Percentiles rank a stretch among this genome's conserved stretches.
phyloP scores from a whole-genome alignment of 1,140 invertebrate species.

The Scaptomyza pallida region DNA sequence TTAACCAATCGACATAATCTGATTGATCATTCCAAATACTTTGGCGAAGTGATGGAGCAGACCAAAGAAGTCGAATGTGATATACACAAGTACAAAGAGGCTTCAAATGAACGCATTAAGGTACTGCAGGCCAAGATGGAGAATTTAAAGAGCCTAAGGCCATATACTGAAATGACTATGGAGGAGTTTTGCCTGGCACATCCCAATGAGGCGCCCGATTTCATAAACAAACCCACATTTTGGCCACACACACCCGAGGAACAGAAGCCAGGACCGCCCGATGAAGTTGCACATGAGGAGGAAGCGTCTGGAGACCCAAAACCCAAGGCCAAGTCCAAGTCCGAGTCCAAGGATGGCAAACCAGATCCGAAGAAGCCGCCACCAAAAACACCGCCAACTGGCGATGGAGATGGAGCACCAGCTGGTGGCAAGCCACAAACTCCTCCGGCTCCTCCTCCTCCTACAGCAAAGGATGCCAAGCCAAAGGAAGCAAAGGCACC shows the following conservation, averaged over 20 bases:
- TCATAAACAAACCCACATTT: slow-evolving; percentile 89
- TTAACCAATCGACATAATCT: slow-evolving; percentile 56
- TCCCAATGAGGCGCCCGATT: slow-evolving; percentile 88
- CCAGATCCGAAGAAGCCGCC: slow-evolving; percentile 24
- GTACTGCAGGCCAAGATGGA: slow-evolving; percentile 17
- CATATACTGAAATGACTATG: slow-evolving; percentile 93
- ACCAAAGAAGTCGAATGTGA: slow-evolving; percentile 16
- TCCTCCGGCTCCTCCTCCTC: background rate
- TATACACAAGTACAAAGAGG: slow-evolving; percentile 42
- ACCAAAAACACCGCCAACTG: slow-evolving; percentile 2
- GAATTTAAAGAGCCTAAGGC: slow-evolving; percentile 62
- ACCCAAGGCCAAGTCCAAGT: slow-evolving; percentile 4
- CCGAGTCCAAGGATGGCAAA: slow-evolving; percentile 1
- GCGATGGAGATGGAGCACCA: no score
- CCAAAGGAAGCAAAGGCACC: background rate
- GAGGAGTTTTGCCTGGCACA: slow-evolving; percentile 91
- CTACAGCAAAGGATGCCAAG: slow-evolving; percentile 5
- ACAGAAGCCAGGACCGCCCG: slow-evolving; percentile 73
- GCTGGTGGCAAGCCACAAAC: background rate
- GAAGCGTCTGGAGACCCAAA: background rate
- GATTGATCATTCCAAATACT: slow-evolving; percentile 60
- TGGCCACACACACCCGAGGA: slow-evolving; percentile 90
- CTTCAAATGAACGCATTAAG: slow-evolving; percentile 57
- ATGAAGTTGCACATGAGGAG: slow-evolving; percentile 21
- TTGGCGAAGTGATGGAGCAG: slow-evolving; percentile 36